Conservation (phyloP, 1,140 invertebrate species). For the Drosophila neocordata region DNA sequence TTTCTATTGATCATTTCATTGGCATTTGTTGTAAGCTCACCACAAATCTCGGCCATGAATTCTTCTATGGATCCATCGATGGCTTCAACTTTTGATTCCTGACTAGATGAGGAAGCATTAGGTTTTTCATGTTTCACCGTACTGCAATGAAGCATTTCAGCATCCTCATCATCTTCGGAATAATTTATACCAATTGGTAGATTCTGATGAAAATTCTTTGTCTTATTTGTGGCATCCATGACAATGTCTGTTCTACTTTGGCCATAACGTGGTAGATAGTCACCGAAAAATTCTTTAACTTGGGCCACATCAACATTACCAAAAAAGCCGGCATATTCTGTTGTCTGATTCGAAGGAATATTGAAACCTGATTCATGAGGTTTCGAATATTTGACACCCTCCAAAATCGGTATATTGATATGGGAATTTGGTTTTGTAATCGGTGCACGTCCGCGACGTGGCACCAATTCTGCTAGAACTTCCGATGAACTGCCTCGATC, state of each 20-base stretch:
- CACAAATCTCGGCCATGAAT: constrained; percentile 57
- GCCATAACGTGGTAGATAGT: constrained; percentile 63
- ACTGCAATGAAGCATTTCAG: background rate
- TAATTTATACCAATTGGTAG: constrained; percentile 52
- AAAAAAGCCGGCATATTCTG: constrained; percentile 59
- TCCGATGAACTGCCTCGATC: constrained; percentile 4
- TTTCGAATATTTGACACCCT: constrained; percentile 27
- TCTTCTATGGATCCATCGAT: constrained; percentile 47
- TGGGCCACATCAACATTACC: constrained; percentile 25
- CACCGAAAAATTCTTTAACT: constrained; percentile 49
- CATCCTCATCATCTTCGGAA: constrained; percentile 59
- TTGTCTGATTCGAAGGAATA: constrained; percentile 12
- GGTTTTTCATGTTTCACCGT: background rate
- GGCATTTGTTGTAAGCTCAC: background rate
- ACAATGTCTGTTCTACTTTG: constrained; percentile 52
- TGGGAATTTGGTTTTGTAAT: background rate
- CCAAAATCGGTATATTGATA: background rate
- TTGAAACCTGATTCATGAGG: constrained; percentile 44
- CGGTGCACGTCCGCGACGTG: constrained; percentile 28
- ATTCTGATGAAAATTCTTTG: constrained; percentile 57
- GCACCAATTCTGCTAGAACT: background rate
- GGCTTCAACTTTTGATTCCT: constrained; percentile 18
- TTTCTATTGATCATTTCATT: background rate
- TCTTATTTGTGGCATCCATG: constrained; percentile 48
- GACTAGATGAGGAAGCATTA: background rate